Evolutionary conservation across 2,888 invertebrate species (phyloP), one percentile per base, ranked within the genome.

Genomic region (Drosophila austrosaltans): DNA sequence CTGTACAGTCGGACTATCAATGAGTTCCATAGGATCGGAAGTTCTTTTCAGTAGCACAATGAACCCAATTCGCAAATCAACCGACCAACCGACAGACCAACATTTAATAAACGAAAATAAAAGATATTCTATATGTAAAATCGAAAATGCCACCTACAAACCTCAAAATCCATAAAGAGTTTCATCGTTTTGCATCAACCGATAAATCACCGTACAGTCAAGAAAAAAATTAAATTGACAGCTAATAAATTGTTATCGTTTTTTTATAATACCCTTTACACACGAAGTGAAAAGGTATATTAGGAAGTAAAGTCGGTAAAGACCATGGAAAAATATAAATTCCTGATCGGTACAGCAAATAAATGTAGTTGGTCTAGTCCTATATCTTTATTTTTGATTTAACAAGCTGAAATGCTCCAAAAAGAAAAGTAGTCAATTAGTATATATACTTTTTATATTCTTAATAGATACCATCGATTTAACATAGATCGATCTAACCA

Each of bases 11-110:
- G 71, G 86, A 86, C 86, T 89, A 64, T 30, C 81, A 86, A 86
- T 86, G 53, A 84, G 82, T 48, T 48, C 48, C 67, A 70, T 67
- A 68, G 64, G 30, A 66, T 83, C 84, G 83, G 83, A 83, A 83
- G 83, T 88, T 77, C 75, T 74, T 48, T 48, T 48, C 48, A 40
- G 36, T 42, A 53, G 82, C 70, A 22, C 89, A 75, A 75, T 87
- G 89, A 85, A 87, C 84, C 66, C 36, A 16, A 65, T 53, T 53
- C n/a, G 30, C 30, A 30, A 25, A 2, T 25, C 56, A 60, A 48
- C 48, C 48, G 12, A 48, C 48, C 8, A 16, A 48, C 48, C 48
- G 22, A 48, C 48, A 48, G 22, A 48, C 48, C 48, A 48, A 48
- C 48, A 48, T 48, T 48, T 48, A 48, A 48, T 48, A 48, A 48